phyloP scores from a whole-genome alignment of 2,797 vertebrate genomes.

The Hylomyscus alleni region DNA sequence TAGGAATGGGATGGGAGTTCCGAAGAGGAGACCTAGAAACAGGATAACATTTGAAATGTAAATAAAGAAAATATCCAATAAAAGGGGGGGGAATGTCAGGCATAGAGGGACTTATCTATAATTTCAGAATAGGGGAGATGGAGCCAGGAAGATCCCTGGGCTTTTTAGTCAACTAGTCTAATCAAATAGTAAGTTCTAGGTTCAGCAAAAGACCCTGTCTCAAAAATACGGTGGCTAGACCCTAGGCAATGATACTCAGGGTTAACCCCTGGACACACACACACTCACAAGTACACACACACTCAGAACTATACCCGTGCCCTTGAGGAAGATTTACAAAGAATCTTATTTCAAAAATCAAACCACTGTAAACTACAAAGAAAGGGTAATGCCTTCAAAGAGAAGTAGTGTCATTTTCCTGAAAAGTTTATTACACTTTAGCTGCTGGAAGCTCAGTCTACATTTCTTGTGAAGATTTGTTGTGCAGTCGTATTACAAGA shows the following conservation, averaged over 20 bases:
- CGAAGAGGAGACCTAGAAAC: too few relatives aligned
- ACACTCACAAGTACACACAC: background rate
- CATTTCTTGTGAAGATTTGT: constrained; percentile 32
- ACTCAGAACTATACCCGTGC: background rate
- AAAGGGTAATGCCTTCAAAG: background rate
- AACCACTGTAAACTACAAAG: constrained; percentile 29
- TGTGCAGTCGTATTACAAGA: background rate
- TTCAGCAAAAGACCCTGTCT: background rate
- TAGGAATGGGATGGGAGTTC: too few relatives aligned
- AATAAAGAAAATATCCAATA: too few relatives aligned
- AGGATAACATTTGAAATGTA: too few relatives aligned
- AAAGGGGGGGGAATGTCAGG: background rate
- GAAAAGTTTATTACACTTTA: constrained; percentile 9
- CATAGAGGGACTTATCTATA: background rate
- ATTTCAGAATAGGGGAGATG: too few relatives aligned
- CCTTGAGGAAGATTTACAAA: constrained; percentile 14
- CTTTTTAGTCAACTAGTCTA: background rate
- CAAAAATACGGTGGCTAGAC: background rate
- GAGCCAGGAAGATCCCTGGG: background rate
- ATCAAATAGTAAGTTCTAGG: background rate
- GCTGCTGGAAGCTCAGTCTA: background rate
- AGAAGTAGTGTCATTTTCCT: constrained; percentile 28
- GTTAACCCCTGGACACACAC: background rate
- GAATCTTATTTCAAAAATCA: constrained; percentile 25
- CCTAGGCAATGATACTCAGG: background rate